Percentiles rank a stretch among this genome's conserved stretches.
Evolutionary conservation across 1,140 invertebrate genomes (phyloP).

Genomic region (Zaprionus inermis): DNA sequence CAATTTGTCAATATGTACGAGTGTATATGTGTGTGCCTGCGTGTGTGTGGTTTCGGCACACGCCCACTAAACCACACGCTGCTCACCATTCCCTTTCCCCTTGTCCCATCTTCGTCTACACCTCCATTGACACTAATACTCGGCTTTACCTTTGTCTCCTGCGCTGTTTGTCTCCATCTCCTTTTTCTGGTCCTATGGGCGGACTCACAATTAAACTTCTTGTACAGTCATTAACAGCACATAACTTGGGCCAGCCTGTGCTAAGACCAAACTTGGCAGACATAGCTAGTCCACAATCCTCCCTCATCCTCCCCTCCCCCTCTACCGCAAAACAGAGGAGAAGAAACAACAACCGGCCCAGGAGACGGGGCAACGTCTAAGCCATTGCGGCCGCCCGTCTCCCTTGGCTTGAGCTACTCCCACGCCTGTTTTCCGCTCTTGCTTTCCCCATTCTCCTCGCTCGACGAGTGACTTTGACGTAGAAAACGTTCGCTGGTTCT

Average conservation of each 20-base stretch:
- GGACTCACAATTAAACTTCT: constrained; percentile 76
- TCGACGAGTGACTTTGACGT: constrained; percentile 43
- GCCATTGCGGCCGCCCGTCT: constrained; percentile 45
- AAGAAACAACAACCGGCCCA: constrained; percentile 2
- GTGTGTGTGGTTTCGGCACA: constrained; percentile 49
- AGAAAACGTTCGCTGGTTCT: constrained; percentile 57
- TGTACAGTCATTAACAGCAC: constrained; percentile 81
- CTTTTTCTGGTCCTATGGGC: constrained; percentile 32
- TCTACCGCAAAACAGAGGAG: not conserved
- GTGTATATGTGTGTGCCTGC: constrained; percentile 38
- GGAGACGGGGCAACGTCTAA: constrained; percentile 28
- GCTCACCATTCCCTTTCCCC: not conserved
- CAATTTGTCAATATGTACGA: constrained; percentile 80
- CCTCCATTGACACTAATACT: not conserved
- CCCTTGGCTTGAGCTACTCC: constrained; percentile 5
- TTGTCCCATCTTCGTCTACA: not conserved
- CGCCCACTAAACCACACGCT: constrained; percentile 25
- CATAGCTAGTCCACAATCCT: constrained; percentile 15
- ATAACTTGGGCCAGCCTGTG: constrained; percentile 64
- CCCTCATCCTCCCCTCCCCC: not conserved
- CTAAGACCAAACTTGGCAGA: constrained; percentile 71
- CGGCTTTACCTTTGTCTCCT: constrained; percentile 13
- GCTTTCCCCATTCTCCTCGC: not conserved
- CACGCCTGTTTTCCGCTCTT: constrained; percentile 1
- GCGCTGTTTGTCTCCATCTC: not conserved